Conservation (phyloP, 2,797 vertebrate genomes). For the Eidolon dupreanum region DNA sequence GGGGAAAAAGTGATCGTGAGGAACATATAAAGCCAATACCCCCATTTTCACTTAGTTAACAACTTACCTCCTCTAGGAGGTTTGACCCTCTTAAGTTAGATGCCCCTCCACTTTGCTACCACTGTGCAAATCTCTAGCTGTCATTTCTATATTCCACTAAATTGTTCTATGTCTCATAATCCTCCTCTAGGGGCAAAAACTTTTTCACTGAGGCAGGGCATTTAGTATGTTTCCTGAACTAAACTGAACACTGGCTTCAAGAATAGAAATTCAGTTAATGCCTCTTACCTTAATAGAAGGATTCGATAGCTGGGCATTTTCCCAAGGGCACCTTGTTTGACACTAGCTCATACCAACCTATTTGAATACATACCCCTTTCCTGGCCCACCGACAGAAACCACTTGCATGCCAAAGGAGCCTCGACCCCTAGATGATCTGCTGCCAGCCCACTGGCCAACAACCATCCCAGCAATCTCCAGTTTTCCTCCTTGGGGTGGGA, state of each 20-base stretch:
- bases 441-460: conserved; percentile 95
- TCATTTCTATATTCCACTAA: not conserved
- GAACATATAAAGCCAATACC: not conserved
- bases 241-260: conserved; percentile 51
- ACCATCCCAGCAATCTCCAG: conserved; percentile 96
- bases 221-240: conserved; percentile 38
- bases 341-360: conserved; percentile 44
- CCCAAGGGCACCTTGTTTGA: conserved; percentile 19
- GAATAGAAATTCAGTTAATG: conserved; percentile 3
- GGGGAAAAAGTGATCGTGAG: conserved; percentile 33
- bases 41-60: conserved; percentile 35
- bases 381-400: conserved; percentile 93
- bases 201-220: conserved; percentile 13
- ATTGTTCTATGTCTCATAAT: conserved; percentile 7
- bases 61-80: not conserved
- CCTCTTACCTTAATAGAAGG: conserved; percentile 50
- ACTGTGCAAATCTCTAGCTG: not conserved
- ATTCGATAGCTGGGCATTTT: conserved; percentile 31
- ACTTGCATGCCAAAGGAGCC: conserved; percentile 95
- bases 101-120: not conserved
- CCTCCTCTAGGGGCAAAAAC: not conserved
- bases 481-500: conserved; percentile 95
- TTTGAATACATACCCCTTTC: conserved; percentile 85
- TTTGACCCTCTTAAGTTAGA: conserved; percentile 30
- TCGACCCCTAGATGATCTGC: conserved; percentile 92